phyloP scores from a whole-genome alignment of 2,888 invertebrate genomes.

The Miltochrista miniata region DNA sequence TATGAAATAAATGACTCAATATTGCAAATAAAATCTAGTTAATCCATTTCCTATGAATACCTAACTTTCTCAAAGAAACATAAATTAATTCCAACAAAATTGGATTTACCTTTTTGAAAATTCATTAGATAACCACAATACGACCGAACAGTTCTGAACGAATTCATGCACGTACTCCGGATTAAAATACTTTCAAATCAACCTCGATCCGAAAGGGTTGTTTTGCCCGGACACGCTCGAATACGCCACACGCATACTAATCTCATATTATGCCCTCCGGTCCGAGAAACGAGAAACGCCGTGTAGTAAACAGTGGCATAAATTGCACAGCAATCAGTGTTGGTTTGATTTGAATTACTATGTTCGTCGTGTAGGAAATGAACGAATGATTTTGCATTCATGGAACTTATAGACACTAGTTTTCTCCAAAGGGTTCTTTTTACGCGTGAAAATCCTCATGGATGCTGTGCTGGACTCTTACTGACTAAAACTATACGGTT shows the following conservation, averaged over 20 bases:
- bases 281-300: not conserved
- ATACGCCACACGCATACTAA: slow-evolving; percentile 13
- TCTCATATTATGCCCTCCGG: not conserved
- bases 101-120: not conserved
- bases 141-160: not conserved
- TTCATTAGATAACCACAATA: not conserved
- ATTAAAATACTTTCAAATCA: slow-evolving; percentile 11
- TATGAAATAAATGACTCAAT: too few species aligned
- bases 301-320: slow-evolving; percentile 7
- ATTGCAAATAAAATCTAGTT: too few species aligned
- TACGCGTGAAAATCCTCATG: too few species aligned
- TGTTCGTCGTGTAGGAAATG: too few species aligned
- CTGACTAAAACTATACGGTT: too few species aligned
- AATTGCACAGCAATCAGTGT: not conserved
- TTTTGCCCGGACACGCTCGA: slow-evolving; percentile 3
- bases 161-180: slow-evolving; percentile 2
- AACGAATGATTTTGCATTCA: too few species aligned
- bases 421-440: too few species aligned
- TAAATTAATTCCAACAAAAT: not conserved
- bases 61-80: too few species aligned
- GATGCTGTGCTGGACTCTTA: too few species aligned
- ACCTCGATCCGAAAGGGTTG: slow-evolving; percentile 5
- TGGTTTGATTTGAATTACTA: not conserved
- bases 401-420: too few species aligned
- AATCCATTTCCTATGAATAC: too few species aligned